These are phyloP conservation scores for Catocala nupta DNA, from an alignment of 2,888 invertebrate genomes.

Conservation along the genomic window DNA sequence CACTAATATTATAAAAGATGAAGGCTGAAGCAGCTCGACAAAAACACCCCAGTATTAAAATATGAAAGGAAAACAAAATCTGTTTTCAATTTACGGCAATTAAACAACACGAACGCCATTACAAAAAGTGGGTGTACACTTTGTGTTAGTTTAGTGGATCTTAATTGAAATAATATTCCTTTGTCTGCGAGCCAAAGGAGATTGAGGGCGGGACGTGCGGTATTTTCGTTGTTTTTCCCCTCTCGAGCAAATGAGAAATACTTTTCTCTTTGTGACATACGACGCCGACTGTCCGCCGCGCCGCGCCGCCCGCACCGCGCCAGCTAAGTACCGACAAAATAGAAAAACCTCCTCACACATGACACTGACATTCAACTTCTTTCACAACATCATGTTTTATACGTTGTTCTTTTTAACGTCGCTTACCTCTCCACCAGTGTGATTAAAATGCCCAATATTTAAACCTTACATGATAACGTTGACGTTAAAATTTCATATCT, in stretches of 20 bases:
- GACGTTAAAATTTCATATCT: too few relatives aligned
- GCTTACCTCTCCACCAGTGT: conserved; percentile 35
- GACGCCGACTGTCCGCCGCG: conserved; percentile 66
- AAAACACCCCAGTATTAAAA: conserved; percentile 10
- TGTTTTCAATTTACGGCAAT: conserved; percentile 51
- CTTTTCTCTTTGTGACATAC: conserved; percentile 80
- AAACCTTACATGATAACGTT: conserved; percentile 9
- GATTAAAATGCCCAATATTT: conserved; percentile 50
- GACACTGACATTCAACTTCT: conserved; percentile 47
- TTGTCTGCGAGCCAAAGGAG: conserved; percentile 75
- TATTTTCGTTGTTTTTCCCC: conserved; percentile 75
- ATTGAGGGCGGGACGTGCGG: conserved; percentile 73
- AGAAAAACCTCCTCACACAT: conserved; percentile 52
- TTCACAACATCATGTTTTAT: conserved; percentile 42
- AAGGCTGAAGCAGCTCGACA: neutral
- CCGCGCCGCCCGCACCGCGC: conserved; percentile 38
- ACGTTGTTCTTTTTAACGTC: conserved; percentile 19
- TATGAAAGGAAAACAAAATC: conserved; percentile 32
- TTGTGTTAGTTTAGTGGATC: conserved; percentile 63
- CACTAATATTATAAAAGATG: conserved; percentile 3
- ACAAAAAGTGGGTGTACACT: conserved; percentile 58
- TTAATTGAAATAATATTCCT: conserved; percentile 83
- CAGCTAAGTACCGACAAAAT: conserved; percentile 61
- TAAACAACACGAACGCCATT: conserved; percentile 58
- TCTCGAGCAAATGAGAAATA: conserved; percentile 78